Conservation (phyloP, 37 sponge, comb jelly and placozoan species). For the Dysidea cf. avara region DNA sequence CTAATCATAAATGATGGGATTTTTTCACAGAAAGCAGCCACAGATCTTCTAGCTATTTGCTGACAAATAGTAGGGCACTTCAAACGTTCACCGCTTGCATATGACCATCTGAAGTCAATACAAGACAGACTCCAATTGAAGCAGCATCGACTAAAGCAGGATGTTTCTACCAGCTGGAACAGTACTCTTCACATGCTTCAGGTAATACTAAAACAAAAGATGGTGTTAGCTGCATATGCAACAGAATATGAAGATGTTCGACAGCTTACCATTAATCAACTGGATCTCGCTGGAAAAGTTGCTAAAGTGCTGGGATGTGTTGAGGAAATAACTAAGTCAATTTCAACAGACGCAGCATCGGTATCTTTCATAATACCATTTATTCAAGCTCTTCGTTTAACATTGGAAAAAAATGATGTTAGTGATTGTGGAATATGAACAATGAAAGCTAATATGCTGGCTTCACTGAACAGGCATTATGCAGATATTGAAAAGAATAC, state of each 20-base stretch:
- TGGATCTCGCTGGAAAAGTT: background rate
- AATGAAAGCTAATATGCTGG: slow-evolving; percentile 3
- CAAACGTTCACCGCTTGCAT: slow-evolving; percentile 13
- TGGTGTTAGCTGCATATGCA: slow-evolving; percentile 27
- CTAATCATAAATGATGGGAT: slow-evolving; percentile 33
- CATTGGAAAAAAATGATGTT: background rate
- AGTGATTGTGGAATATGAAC: slow-evolving; percentile 4
- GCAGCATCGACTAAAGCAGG: slow-evolving; percentile 20
- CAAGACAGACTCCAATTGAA: slow-evolving; percentile 6
- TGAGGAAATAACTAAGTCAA: slow-evolving; percentile 14
- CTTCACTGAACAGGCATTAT: slow-evolving; percentile 2
- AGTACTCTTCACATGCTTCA: slow-evolving; percentile 16
- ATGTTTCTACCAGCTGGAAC: slow-evolving; percentile 17
- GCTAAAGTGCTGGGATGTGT: background rate
- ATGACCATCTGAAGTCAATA: slow-evolving; percentile 16
- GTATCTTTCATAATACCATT: slow-evolving; percentile 8
- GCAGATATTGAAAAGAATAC: background rate
- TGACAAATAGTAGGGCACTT: slow-evolving; percentile 42
- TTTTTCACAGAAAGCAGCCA: slow-evolving; percentile 25
- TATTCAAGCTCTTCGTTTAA: slow-evolving; percentile 8
- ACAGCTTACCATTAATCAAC: slow-evolving; percentile 11
- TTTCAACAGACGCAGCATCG: slow-evolving; percentile 8
- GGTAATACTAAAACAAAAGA: slow-evolving; percentile 12
- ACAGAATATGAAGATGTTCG: background rate
- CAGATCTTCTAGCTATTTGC: slow-evolving; percentile 15